A percentile compares a stretch with the other conserved stretches of the same genome.
Conservation (phyloP, 2,113 vertebrate species). For the Orientallactaga bullata region DNA sequence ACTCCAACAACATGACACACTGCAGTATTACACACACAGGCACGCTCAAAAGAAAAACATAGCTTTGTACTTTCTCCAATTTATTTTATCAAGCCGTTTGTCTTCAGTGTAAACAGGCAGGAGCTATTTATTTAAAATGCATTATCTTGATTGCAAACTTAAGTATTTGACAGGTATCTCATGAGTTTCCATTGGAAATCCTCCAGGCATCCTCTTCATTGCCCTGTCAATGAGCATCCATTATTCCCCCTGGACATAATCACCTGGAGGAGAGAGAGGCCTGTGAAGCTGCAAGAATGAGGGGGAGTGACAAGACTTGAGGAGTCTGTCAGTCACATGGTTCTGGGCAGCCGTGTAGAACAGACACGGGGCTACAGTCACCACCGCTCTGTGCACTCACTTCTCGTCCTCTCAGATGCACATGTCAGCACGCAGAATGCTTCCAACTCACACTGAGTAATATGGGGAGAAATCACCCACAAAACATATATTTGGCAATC, state of each 20-base stretch:
- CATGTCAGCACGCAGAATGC: not conserved
- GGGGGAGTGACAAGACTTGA: not conserved
- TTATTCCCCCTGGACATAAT: not conserved
- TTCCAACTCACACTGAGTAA: not conserved
- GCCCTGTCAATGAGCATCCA: rapidly evolving
- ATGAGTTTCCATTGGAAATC: not conserved
- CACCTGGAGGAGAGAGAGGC: not conserved
- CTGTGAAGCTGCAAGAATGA: not conserved
- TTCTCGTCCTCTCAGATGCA: not conserved
- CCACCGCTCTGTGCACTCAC: not conserved
- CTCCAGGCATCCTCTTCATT: not conserved
- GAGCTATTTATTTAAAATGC: not conserved
- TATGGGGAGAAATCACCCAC: not conserved
- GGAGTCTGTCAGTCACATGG: not conserved
- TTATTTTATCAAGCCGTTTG: not conserved
- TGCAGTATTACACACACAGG: no score
- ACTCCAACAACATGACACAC: no score
- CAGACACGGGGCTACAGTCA: not conserved
- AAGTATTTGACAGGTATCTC: not conserved
- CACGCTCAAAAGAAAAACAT: not conserved
- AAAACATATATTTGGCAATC: not conserved
- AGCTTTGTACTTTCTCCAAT: not conserved
- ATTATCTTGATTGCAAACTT: not conserved
- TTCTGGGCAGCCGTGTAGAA: rapidly evolving
- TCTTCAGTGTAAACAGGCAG: not conserved